Percentiles rank a stretch among this genome's conserved stretches.
Conservation (phyloP, 2,797 vertebrate genomes). For the Xenops minutus region DNA sequence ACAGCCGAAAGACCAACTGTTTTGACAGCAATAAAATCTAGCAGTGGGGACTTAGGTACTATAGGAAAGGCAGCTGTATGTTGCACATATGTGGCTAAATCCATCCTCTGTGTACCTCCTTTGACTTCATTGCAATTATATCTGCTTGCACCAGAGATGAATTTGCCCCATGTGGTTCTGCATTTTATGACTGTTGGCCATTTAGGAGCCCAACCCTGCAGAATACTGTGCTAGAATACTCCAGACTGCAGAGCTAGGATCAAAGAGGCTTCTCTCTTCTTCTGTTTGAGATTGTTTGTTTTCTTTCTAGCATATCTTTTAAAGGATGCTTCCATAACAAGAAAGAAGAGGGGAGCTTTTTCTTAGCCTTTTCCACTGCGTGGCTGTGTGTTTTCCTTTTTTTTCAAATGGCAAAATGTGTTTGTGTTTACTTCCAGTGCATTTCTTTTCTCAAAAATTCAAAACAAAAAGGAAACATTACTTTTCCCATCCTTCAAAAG, state of each 20-base stretch:
- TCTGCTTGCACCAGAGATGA: constrained; percentile 19
- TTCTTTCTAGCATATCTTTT: constrained; percentile 22
- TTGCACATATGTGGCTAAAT: neutral
- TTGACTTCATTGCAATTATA: neutral
- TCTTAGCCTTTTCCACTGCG: constrained; percentile 42
- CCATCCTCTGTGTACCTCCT: constrained; percentile 17
- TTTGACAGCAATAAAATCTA: neutral
- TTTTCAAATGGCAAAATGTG: constrained; percentile 73
- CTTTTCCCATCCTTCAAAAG: constrained; percentile 72
- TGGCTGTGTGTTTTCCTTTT: constrained; percentile 65
- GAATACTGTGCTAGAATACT: constrained; percentile 8
- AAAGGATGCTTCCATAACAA: constrained; percentile 6
- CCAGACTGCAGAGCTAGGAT: neutral
- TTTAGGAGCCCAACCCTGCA: neutral
- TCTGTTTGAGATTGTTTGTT: neutral
- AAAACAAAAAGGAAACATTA: constrained; percentile 74
- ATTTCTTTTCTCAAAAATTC: constrained; percentile 72
- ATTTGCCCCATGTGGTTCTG: constrained; percentile 6
- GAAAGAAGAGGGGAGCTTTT: constrained; percentile 59
- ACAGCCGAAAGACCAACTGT: constrained; percentile 14
- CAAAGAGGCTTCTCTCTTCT: constrained; percentile 41
- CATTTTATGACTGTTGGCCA: neutral
- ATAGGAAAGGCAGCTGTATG: neutral
- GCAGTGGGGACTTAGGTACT: neutral
- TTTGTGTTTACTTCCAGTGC: constrained; percentile 81